Evolutionary conservation across 2,113 vertebrate species (phyloP).

Genomic region (Elaphurus davidianus): DNA sequence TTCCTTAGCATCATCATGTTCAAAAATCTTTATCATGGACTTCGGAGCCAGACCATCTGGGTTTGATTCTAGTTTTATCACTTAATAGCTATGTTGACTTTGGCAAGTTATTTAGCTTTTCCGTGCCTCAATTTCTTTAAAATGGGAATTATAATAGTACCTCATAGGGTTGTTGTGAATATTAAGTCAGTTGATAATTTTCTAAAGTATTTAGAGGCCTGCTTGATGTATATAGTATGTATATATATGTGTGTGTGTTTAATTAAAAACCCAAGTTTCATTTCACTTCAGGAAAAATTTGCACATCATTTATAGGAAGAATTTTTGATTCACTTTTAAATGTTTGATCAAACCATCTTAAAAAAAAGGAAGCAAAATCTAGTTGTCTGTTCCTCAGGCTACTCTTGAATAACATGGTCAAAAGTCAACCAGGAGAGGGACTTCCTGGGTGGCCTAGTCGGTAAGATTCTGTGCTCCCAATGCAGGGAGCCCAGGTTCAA

Average conservation of each 20-base stretch:
- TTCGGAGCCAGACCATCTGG: not conserved
- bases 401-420: not conserved
- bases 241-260: not conserved
- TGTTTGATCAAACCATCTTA: not conserved
- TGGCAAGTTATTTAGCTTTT: not conserved
- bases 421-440: not conserved
- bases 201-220: not conserved
- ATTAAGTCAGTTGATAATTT: not conserved
- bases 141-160: not conserved
- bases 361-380: not conserved
- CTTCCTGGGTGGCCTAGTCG: not conserved
- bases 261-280: constrained; percentile 17
- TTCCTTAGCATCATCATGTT: not conserved
- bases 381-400: not conserved
- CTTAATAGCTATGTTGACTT: not conserved
- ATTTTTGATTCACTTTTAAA: not conserved
- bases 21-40: not conserved
- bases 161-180: not conserved
- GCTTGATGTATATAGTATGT: not conserved
- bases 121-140: not conserved
- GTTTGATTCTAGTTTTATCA: not conserved
- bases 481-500: not conserved
- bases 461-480: not conserved
- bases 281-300: not conserved
- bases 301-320: not conserved